phyloP scores from a whole-genome alignment of 2,797 vertebrate genomes.

The Menidia menidia region DNA sequence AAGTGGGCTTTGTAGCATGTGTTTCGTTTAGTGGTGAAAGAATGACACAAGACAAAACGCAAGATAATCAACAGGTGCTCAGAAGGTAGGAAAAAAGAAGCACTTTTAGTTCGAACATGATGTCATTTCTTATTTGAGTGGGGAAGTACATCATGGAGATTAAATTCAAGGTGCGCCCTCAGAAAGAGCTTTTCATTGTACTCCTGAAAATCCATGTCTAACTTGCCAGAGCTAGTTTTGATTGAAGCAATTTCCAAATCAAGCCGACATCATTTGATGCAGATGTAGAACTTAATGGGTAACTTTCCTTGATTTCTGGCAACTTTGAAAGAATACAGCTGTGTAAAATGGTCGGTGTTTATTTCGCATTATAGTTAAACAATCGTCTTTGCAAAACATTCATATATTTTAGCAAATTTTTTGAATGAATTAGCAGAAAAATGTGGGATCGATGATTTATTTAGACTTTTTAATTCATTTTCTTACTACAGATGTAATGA shows the following conservation, averaged over 20 bases:
- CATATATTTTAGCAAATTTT: too few species aligned
- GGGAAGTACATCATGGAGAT: neutral
- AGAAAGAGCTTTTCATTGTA: slow-evolving; percentile 3
- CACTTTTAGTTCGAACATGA: neutral
- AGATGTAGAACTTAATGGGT: slow-evolving; percentile 3
- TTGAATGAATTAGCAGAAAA: too few species aligned
- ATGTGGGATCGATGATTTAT: too few species aligned
- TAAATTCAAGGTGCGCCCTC: slow-evolving; percentile 1
- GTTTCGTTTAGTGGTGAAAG: slow-evolving; percentile 2
- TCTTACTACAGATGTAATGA: too few species aligned
- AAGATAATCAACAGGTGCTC: neutral
- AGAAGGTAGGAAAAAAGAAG: slow-evolving; percentile 4
- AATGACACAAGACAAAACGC: neutral
- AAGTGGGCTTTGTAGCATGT: neutral
- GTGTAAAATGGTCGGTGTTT: too few species aligned
- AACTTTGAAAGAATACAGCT: neutral
- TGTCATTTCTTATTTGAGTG: neutral
- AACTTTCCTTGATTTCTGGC: neutral
- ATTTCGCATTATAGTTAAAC: too few species aligned
- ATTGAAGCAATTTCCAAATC: slow-evolving; percentile 27
- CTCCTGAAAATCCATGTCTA: too few species aligned
- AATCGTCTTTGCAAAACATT: too few species aligned
- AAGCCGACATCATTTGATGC: slow-evolving; percentile 4
- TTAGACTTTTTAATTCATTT: too few species aligned
- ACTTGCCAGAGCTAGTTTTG: slow-evolving; percentile 3